Base-by-base conservation (phyloP, 2,113 vertebrate species). In the Amphiprion ocellaris region DNA sequence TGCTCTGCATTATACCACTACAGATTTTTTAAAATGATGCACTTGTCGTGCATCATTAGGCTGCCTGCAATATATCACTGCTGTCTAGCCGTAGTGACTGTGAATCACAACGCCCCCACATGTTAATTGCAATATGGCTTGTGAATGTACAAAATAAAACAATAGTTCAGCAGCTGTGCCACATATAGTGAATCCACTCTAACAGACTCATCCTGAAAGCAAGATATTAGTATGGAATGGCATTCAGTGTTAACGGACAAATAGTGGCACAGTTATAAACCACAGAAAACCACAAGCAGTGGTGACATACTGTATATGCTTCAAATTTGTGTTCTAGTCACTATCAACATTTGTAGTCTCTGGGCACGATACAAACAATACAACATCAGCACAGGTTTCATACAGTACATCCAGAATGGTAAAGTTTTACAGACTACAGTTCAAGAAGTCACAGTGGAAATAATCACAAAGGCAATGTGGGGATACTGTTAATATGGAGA, bases 371-470 rank as follows among this genome's bases (percentile, higher is more conserved):
- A 73, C 24, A 69, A 44, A 85, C 15, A 75, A 3, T 4, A 77
- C 75, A 70, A 77, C 58, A 58, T 23, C 21, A 77, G 19, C 41
- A 82, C 71, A 63, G 23, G 46, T 46, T 73, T 26, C 74, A 84
- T 26, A 77, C 33, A 76, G 78, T 46, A 83, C 54, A 79, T 61
- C 67, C 66, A 77, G 16, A 59, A 55, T n/a, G 21, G 61, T 21
- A 80, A 44, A 82, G 9, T 21, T 66, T 52, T 17, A 77, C 33
- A 53, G 41, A 46, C 37, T n/a, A 60, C 46, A 68, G n/a, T 50
- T 69, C 4, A 26, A 73, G 37, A 75, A 33, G 62, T 69, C 65
- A 87, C 82, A 74, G 49, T 68, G 74, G 61, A 84, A 72, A 52
- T 72, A 10, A 73, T 78, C 39, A 69, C 62, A 54, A 65, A 69